Evolutionary conservation across 2,888 invertebrate species (phyloP).

Genomic region (Chrysolina oricalcia): DNA sequence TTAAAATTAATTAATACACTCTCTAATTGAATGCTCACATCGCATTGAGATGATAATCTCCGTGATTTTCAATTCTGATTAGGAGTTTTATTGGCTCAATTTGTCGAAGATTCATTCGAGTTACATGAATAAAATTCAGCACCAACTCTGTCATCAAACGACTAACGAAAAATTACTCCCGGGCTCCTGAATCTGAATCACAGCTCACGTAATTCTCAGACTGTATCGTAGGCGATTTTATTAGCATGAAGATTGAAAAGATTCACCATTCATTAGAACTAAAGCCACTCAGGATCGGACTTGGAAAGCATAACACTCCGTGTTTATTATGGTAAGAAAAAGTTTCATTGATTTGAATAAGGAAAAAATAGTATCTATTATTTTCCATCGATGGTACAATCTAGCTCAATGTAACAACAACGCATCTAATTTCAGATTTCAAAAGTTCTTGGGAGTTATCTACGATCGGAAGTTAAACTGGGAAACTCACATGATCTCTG

Average conservation of each 20-base stretch:
- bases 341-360: no score
- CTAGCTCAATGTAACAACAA: no score
- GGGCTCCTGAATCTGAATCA: not conserved
- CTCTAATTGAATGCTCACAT: conserved; percentile 56
- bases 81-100: conserved; percentile 6
- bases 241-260: not conserved
- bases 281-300: not conserved
- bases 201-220: conserved; percentile 2
- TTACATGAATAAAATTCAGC: not conserved
- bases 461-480: no score
- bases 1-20: conserved; percentile 62
- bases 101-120: not conserved
- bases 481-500: no score
- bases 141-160: not conserved
- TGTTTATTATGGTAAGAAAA: no score
- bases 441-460: no score
- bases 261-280: not conserved
- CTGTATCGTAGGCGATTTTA: not conserved
- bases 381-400: no score
- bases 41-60: conserved; percentile 43
- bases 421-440: no score
- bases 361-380: no score
- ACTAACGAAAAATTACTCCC: not conserved
- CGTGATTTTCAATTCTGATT: conserved; percentile 34
- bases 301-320: not conserved